phyloP scores from a whole-genome alignment of 2,113 vertebrate genomes.

The Tupaia chinensis region DNA sequence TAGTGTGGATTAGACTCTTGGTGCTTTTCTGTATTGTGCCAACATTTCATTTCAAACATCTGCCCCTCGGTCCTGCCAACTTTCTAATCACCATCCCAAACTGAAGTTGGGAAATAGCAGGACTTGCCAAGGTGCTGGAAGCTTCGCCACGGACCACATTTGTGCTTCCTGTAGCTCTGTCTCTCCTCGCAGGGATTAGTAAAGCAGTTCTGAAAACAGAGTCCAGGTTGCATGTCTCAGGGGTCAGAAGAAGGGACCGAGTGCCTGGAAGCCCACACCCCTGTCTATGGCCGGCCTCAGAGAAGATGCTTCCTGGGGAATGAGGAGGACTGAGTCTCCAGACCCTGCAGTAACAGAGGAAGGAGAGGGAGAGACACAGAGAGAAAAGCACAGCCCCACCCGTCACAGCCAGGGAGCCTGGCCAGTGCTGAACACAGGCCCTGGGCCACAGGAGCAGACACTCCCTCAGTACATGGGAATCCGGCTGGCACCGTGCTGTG shows the following conservation, averaged over 20 bases:
- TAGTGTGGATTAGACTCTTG: no score
- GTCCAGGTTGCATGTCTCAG: not conserved
- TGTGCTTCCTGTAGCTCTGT: not conserved
- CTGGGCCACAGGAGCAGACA: not conserved
- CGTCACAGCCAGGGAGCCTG: fast-evolving
- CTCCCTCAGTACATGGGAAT: fast-evolving
- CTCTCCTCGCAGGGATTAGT: not conserved
- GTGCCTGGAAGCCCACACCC: not conserved
- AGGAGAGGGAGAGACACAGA: not conserved
- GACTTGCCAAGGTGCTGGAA: not conserved
- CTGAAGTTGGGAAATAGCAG: no score
- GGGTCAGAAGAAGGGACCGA: not conserved
- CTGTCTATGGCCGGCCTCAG: not conserved
- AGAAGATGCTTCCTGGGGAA: not conserved
- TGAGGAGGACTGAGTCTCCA: not conserved
- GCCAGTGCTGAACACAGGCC: not conserved
- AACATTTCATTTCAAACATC: not conserved
- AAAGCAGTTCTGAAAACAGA: not conserved
- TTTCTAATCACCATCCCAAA: not conserved
- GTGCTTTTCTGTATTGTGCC: not conserved
- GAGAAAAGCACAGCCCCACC: fast-evolving
- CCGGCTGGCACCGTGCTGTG: no score
- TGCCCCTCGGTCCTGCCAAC: not conserved
- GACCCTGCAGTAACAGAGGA: not conserved
- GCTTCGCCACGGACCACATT: not conserved